These are phyloP conservation scores for Agrotis segetum DNA, from an alignment of 2,888 invertebrate genomes.

Conservation along the genomic window DNA sequence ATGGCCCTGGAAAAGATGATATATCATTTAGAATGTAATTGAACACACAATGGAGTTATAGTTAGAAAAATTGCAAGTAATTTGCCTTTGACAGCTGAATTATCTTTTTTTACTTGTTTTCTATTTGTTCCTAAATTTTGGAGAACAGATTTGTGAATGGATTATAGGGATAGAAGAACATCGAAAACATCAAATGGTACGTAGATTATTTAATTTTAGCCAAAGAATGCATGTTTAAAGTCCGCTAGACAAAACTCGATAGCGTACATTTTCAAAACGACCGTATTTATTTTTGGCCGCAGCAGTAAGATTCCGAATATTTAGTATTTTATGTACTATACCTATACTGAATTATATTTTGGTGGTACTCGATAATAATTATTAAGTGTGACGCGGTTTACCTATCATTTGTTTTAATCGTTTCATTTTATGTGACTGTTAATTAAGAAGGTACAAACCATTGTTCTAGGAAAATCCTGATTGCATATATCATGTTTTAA, in stretches of 20 bases:
- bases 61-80: not conserved
- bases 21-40: conserved; percentile 14
- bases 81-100: conserved; percentile 1
- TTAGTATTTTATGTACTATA: conserved; percentile 12
- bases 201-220: not conserved
- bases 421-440: too few species aligned
- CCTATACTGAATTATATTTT: not conserved
- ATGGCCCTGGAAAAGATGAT: conserved; percentile 80
- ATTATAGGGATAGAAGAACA: not conserved
- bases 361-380: not conserved
- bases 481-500: not conserved
- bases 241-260: conserved; percentile 32
- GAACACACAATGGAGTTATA: conserved; percentile 8
- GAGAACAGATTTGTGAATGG: not conserved
- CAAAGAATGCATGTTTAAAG: conserved; percentile 36
- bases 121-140: not conserved
- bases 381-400: too few species aligned
- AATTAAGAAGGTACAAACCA: too few species aligned
- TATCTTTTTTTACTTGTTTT: too few species aligned
- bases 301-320: conserved; percentile 10
- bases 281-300: conserved; percentile 41
- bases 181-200: not conserved
- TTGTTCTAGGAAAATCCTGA: not conserved
- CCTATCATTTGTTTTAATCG: too few species aligned
- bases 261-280: conserved; percentile 43